Evolutionary conservation across 2,797 vertebrate species (phyloP), one percentile per base, ranked within the genome.

Genomic region (Triplophysa yarkandensis): DNA sequence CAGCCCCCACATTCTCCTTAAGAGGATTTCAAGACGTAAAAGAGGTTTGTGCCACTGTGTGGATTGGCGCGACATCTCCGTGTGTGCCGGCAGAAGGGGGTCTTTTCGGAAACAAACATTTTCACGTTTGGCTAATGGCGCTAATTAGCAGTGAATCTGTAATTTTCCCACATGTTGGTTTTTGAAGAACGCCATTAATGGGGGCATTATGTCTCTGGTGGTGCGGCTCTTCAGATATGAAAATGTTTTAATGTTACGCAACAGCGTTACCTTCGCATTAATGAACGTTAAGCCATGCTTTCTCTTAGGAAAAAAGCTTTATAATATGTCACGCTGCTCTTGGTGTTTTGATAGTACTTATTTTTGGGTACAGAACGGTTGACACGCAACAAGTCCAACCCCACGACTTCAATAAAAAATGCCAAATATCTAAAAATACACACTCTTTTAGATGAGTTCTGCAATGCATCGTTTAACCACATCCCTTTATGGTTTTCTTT

Each of bases 1-100:
- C 19, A 44, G 68, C 66, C 43, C 39, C 23, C 23, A 11, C 7
- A 28, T 28, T 73, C 36, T 70, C 28, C 6, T 11, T 71, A 74
- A 77, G 46, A 77, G 71, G 75, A 74, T 77, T 80, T 74, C 27
- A 28, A 4, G 34, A 46, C 36, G 74, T 54, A 60, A 74, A 77
- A 74, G 61, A 13, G 25, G 39, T 73, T n/a, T 25, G 41, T 48
- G 30, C 8, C 25, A 32, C 48, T 63, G 34, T 34, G 23, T 13
- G 23, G 23, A 52, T 71, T 19, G 28, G 21, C 25, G 7, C 28
- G 3, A 43, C 50, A 44, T 52, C 25, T 21, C 57, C 21, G 44
- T 52, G 17, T 67, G 63, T 55, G 52, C 14, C 23, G 2, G 25
- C 2, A 4, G 65, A 34, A 68, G 36, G 52, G 70, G 57, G 71